Evolutionary conservation across 2,888 invertebrate genomes (phyloP), one percentile per base, ranked within the genome.

Genomic region (Apamea crenata): DNA sequence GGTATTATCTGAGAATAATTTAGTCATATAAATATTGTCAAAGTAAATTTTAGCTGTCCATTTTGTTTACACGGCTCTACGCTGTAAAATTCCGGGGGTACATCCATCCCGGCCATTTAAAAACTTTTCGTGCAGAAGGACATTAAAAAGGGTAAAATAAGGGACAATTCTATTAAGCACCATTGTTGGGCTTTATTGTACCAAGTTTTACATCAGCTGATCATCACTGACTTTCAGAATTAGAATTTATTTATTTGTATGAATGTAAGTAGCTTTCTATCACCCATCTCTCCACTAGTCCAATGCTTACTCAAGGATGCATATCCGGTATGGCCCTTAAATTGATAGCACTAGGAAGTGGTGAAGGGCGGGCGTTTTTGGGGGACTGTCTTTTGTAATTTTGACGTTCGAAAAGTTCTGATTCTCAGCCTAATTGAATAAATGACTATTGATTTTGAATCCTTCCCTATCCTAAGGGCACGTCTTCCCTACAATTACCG

Each of bases 91-190:
- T 65, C 16, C 53, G 32, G 18, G 16, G 25, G 14, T 29, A 56
- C 32, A 44, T 77, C n/a, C 44, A 65, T 53, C 65, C 66, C 53
- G 32, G 16, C n/a, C n/a, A 78, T 66, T 65, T 66, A 56, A 56
- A 77, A 79, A 47, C 80, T 67, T 79, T 78, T 56, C 47, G n/a
- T 44, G 56, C 56, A 21, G 2, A 66, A 32, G 44, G n/a, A 66
- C 44, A 56, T 56, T 44, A 66, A 25, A 29, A 77, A 56, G 21
- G 32, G 32, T 53, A 32, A 78, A 40, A 32, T 29, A 53, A 44
- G 63, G 32, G 63, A 32, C 40, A 65, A 53, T 29, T 44, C 63
- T 78, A 77, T 53, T 77, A 53, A 65, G 40, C 4, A 25, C 18
- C 40, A 77, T 77, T 40, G 50, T 63, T 63, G 6, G 25, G 1